Evolutionary conservation across 1,140 invertebrate species (phyloP).

Genomic region (Zaprionus lachaisei): DNA sequence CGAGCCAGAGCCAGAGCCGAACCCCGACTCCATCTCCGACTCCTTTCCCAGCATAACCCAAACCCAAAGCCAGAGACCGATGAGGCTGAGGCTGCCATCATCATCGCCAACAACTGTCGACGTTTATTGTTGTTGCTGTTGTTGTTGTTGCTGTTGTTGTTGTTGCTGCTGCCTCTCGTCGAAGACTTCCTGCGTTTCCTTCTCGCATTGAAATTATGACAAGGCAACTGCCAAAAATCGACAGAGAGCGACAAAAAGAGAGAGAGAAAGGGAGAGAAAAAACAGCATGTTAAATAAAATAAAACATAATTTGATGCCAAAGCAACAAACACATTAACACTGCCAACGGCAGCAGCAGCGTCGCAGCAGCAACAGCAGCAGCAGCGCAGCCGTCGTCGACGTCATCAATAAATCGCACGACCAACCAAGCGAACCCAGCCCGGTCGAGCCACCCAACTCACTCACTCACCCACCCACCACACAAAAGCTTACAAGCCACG

Average conservation of each 20-base stretch:
- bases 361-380: conserved; percentile 4
- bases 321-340: conserved; percentile 82
- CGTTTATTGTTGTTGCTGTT: conserved; percentile 44
- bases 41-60: conserved; percentile 25
- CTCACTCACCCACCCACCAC: conserved; percentile 51
- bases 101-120: conserved; percentile 59
- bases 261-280: conserved; percentile 3
- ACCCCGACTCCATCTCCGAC: neutral
- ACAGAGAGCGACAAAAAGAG: conserved; percentile 20
- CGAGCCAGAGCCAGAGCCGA: conserved; percentile 26
- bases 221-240: conserved; percentile 71
- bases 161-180: conserved; percentile 38
- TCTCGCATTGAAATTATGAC: conserved; percentile 65
- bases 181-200: conserved; percentile 63
- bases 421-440: conserved; percentile 56
- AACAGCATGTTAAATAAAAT: conserved; percentile 79
- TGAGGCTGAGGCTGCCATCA: conserved; percentile 69
- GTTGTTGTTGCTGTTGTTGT: conserved; percentile 23
- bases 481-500: conserved; percentile 74
- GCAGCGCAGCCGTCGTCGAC: conserved; percentile 59
- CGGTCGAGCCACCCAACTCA: conserved; percentile 51
- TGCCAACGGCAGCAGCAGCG: conserved; percentile 38
- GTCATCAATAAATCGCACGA: conserved; percentile 80
- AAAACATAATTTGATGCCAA: conserved; percentile 81
- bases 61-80: conserved; percentile 68